Conservation (phyloP, 1,140 invertebrate species). For the Sarcophaga bullata region DNA sequence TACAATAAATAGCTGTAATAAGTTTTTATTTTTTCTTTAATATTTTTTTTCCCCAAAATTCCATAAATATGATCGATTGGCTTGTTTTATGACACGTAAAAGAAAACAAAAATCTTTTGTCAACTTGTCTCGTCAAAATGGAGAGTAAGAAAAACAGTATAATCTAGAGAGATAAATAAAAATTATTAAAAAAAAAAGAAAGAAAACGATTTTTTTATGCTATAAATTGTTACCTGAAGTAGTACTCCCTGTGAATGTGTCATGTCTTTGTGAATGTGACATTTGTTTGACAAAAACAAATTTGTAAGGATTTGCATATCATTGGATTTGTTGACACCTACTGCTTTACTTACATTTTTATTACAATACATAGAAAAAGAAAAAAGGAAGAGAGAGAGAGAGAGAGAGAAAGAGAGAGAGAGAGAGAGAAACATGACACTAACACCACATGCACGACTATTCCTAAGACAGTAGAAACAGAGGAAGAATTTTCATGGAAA, state of each 20-base stretch:
- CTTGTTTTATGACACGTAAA: conserved; percentile 15
- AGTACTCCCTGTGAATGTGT: not conserved
- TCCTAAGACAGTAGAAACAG: too few relatives aligned
- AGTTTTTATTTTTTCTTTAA: not conserved
- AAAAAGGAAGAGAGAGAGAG: too few relatives aligned
- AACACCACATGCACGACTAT: too few relatives aligned
- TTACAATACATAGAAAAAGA: not conserved
- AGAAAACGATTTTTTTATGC: too few relatives aligned
- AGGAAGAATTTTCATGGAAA: too few relatives aligned
- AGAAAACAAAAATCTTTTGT: conserved; percentile 4
- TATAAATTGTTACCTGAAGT: conserved; percentile 13
- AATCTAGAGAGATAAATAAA: not conserved
- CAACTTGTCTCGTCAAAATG: not conserved
- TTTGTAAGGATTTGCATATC: conserved; percentile 26
- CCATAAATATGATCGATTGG: conserved; percentile 10
- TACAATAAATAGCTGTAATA: too few relatives aligned
- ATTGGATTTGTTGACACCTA: conserved; percentile 26
- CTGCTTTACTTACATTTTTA: conserved; percentile 3
- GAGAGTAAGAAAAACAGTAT: not conserved
- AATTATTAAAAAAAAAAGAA: not conserved
- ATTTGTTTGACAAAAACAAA: conserved; percentile 24
- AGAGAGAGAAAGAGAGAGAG: too few relatives aligned
- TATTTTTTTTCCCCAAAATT: not conserved
- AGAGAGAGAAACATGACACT: too few relatives aligned
- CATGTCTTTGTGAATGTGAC: not conserved